These are phyloP conservation scores for Phyllostomus hastatus DNA, from an alignment of 2,113 vertebrate species.

Conservation along the genomic window DNA sequence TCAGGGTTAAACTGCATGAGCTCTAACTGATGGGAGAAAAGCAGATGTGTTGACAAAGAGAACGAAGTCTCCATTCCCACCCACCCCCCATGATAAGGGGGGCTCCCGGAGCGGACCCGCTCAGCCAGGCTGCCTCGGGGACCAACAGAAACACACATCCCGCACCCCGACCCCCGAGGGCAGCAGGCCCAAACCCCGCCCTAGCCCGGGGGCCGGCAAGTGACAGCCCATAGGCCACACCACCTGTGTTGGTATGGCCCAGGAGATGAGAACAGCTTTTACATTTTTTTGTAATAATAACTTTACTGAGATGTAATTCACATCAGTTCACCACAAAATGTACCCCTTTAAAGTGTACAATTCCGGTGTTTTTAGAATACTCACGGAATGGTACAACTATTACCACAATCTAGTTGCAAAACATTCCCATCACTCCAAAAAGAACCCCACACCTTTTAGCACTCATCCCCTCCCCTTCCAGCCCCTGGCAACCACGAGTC, in stretches of 20 bases:
- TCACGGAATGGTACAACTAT: neutral
- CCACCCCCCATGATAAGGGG: neutral
- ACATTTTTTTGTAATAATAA: neutral
- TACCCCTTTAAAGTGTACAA: neutral
- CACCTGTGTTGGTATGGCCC: neutral
- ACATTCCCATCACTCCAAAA: neutral
- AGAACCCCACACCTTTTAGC: neutral
- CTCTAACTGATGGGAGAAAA: neutral
- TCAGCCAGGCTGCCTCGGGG: neutral
- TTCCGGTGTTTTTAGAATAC: neutral
- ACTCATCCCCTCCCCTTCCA: neutral
- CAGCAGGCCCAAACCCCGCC: neutral
- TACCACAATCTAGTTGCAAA: neutral
- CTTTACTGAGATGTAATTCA: neutral
- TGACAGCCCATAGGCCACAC: neutral
- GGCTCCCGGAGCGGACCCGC: neutral
- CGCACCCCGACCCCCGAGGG: neutral
- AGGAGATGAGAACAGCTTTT: neutral
- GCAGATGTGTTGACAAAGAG: neutral
- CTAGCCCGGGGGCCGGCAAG: neutral
- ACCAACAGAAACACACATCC: neutral
- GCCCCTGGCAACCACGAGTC: neutral
- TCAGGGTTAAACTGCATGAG: neutral
- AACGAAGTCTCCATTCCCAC: neutral
- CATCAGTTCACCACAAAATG: neutral